phyloP scores from a whole-genome alignment of 1,140 invertebrate species.

The Condylostylus longicornis region DNA sequence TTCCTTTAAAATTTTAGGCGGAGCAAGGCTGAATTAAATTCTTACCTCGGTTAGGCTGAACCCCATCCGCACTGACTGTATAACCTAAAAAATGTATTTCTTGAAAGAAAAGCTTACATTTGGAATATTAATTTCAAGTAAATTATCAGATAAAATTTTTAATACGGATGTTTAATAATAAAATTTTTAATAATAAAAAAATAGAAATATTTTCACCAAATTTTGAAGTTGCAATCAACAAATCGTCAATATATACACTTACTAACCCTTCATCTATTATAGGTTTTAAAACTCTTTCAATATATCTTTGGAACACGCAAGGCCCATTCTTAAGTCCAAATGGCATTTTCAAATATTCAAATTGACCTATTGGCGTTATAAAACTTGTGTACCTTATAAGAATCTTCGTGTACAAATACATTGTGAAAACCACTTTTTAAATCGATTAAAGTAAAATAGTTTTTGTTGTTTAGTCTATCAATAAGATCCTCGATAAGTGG shows the following conservation, averaged over 20 bases:
- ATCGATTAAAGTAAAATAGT: too few relatives aligned
- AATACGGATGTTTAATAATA: conserved; percentile 5
- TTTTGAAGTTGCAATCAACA: background rate
- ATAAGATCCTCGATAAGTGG: too few relatives aligned
- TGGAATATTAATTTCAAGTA: conserved; percentile 6
- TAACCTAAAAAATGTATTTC: conserved; percentile 11
- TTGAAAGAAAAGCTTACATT: conserved; percentile 7
- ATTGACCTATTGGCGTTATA: conserved; percentile 1
- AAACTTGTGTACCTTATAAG: too few relatives aligned
- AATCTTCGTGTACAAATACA: too few relatives aligned
- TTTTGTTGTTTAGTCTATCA: too few relatives aligned
- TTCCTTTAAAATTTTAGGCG: background rate
- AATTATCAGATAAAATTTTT: conserved; percentile 1
- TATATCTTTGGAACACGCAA: background rate
- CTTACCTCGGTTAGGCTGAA: background rate
- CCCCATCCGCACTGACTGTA: background rate
- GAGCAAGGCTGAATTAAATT: conserved; percentile 1
- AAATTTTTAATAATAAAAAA: background rate
- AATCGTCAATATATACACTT: conserved; percentile 3
- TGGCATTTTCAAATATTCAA: conserved; percentile 1
- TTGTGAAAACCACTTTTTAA: too few relatives aligned
- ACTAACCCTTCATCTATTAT: background rate
- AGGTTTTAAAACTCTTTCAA: background rate
- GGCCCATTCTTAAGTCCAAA: conserved; percentile 4
- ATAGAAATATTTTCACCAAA: background rate